Conservation (phyloP, 2,797 vertebrate species). For the Bradypus variegatus region DNA sequence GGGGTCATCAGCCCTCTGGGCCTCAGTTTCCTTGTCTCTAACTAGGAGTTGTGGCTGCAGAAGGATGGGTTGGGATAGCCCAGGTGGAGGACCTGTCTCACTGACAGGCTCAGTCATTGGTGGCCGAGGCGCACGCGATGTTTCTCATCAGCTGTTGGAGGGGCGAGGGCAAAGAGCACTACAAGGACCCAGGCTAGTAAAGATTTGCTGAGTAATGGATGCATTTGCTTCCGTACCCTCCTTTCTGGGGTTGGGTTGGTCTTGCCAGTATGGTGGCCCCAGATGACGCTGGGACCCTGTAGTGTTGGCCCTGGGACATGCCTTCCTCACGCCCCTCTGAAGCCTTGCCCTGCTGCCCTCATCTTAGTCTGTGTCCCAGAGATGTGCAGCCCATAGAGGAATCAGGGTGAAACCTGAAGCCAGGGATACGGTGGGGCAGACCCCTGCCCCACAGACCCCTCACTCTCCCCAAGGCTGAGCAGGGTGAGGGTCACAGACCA, state of each 20-base stretch:
- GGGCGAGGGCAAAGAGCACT: neutral
- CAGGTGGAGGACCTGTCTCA: neutral
- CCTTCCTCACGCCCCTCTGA: neutral
- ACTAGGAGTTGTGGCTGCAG: neutral
- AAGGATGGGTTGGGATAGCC: neutral
- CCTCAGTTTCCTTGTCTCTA: neutral
- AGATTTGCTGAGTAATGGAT: neutral
- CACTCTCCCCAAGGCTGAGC: neutral
- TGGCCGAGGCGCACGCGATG: neutral
- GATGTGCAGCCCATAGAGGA: neutral
- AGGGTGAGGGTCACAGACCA: neutral
- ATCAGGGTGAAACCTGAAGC: neutral
- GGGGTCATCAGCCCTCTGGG: neutral
- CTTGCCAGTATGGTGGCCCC: neutral
- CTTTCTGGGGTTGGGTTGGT: neutral
- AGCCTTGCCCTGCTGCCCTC: neutral
- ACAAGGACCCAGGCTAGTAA: neutral
- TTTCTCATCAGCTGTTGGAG: neutral
- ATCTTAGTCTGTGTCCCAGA: neutral
- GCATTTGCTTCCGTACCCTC: neutral
- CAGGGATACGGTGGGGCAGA: neutral
- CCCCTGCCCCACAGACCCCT: neutral
- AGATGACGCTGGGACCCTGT: neutral
- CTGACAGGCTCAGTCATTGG: neutral
- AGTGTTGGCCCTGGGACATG: neutral